Conservation (phyloP, 2,797 vertebrate genomes). For the Rhinoraja longicauda region DNA sequence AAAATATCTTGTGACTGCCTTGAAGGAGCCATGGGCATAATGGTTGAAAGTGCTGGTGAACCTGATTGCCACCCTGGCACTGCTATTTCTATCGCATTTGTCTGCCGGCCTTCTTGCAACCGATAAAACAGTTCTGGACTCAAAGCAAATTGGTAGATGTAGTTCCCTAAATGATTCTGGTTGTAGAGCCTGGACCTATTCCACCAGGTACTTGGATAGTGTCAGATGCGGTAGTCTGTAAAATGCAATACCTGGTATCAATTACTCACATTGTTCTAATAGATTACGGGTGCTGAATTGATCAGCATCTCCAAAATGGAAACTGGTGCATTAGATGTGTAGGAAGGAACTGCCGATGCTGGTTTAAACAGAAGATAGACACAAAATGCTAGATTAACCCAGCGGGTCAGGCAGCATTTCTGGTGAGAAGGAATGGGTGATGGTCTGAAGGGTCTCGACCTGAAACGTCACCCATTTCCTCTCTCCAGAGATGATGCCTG, state of each 20-base stretch:
- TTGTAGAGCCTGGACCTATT: too few species aligned
- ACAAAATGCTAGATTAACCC: too few species aligned
- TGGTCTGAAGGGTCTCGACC: too few species aligned
- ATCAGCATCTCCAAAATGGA: too few species aligned
- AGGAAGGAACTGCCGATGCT: too few species aligned
- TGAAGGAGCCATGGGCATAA: neutral
- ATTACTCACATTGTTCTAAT: neutral
- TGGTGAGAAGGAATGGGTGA: too few species aligned
- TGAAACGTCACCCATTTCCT: too few species aligned
- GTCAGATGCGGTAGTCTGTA: neutral
- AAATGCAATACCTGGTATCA: neutral
- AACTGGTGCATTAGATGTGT: too few species aligned
- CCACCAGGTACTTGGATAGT: neutral
- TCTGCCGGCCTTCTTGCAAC: neutral
- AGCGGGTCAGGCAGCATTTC: too few species aligned
- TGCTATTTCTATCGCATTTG: neutral
- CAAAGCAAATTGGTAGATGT: neutral
- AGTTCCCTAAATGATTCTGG: neutral
- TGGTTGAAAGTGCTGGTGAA: neutral
- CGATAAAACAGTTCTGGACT: neutral
- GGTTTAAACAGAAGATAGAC: too few species aligned
- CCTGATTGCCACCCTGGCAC: neutral
- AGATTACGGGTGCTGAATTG: neutral
- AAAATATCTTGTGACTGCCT: neutral
- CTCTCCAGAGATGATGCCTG: too few species aligned